These are phyloP conservation scores for Dinomys branickii DNA, from an alignment of 2,113 vertebrate genomes.

Conservation along the genomic window DNA sequence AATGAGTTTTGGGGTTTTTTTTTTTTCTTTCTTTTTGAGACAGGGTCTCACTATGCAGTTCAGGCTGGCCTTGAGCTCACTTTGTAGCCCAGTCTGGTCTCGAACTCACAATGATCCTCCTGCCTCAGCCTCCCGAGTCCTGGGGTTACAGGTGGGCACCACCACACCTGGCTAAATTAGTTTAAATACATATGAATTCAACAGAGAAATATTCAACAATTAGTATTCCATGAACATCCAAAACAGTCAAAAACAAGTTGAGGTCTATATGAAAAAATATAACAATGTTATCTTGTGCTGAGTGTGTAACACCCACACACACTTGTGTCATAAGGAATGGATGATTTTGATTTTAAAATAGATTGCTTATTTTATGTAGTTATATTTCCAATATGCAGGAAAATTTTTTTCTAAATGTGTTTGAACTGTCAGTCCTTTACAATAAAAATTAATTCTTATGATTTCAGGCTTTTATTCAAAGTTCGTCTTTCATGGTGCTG, in stretches of 20 bases:
- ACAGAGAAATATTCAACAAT: background rate
- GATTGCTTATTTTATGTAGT: background rate
- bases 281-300: background rate
- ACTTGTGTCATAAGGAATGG: background rate
- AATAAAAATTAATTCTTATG: constrained; percentile 28
- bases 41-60: no score
- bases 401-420: constrained; percentile 31
- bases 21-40: no score
- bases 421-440: background rate
- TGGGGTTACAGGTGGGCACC: no score
- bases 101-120: no score
- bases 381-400: background rate
- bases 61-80: no score
- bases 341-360: background rate
- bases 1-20: no score
- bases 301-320: background rate
- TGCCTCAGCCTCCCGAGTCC: no score
- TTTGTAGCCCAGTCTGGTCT: no score
- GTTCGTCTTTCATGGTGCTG: background rate
- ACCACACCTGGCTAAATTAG: background rate
- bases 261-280: background rate
- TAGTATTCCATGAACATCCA: background rate
- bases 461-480: constrained; percentile 30
- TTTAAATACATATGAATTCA: background rate
- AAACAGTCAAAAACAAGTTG: background rate